Percentiles rank a stretch among this genome's conserved stretches.
Evolutionary conservation across 2,888 invertebrate genomes (phyloP).

Genomic region (Drosophila kanekoi): DNA sequence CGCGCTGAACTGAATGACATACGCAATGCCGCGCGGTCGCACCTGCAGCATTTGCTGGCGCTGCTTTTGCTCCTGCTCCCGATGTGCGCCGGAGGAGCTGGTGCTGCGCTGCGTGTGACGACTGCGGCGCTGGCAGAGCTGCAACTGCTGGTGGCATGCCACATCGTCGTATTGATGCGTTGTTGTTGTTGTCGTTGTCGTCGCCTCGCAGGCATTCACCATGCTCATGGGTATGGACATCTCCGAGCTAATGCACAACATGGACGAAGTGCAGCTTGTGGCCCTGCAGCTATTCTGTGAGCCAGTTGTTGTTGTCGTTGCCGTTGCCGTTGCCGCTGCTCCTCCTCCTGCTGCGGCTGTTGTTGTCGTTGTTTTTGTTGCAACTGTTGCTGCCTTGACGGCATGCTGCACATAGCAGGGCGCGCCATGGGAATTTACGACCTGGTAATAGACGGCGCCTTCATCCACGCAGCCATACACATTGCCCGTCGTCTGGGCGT

Average conservation of each 20-base stretch:
- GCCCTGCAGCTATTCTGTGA: conserved; percentile 20
- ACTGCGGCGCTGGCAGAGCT: conserved; percentile 5
- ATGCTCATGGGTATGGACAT: conserved; percentile 83
- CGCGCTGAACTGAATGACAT: conserved; percentile 78
- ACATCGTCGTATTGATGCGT: conserved; percentile 84
- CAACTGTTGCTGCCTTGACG: conserved; percentile 10
- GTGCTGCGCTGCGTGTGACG: not conserved
- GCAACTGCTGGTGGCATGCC: conserved; percentile 51
- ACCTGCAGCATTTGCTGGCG: conserved; percentile 68
- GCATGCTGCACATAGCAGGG: conserved; percentile 29
- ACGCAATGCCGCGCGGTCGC: conserved; percentile 81
- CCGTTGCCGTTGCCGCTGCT: not conserved
- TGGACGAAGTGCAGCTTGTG: conserved; percentile 67
- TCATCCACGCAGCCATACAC: conserved; percentile 57
- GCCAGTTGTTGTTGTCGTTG: not conserved
- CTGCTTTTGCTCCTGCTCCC: conserved; percentile 3
- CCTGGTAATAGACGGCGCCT: conserved; percentile 62
- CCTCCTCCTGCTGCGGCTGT: not conserved
- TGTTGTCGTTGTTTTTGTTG: not conserved
- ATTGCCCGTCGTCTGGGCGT: conserved; percentile 37
- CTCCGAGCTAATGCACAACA: conserved; percentile 83
- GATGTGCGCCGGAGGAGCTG: not conserved
- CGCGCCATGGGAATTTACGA: conserved; percentile 37
- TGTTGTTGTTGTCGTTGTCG: conserved; percentile 82
- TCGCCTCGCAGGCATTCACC: conserved; percentile 69